Evolutionary conservation across 2,797 vertebrate species (phyloP).

Genomic region (Scolopax bukidnonensis): DNA sequence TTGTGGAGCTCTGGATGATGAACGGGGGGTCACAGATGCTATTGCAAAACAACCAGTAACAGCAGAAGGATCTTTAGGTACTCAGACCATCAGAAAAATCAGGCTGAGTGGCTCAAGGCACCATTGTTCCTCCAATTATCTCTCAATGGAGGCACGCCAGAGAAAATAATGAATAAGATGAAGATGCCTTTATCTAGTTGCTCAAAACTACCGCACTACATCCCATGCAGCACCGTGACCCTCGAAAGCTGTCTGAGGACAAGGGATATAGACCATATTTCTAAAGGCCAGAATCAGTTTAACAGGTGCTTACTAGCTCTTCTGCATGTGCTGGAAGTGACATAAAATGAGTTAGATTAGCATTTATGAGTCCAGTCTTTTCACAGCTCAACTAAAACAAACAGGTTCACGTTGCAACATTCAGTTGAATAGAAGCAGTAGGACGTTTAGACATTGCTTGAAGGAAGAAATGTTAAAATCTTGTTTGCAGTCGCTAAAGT

Average conservation of each 20-base stretch:
- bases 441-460: neutral
- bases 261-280: neutral
- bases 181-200: slow-evolving; percentile 9
- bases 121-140: slow-evolving; percentile 30
- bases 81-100: slow-evolving; percentile 32
- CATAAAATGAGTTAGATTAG: neutral
- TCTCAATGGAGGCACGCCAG: neutral
- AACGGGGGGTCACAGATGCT: slow-evolving; percentile 28
- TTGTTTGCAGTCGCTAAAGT: neutral
- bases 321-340: neutral
- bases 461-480: slow-evolving; percentile 35
- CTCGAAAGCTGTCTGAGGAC: neutral
- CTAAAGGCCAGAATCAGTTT: neutral
- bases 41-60: slow-evolving; percentile 8
- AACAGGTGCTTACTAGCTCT: neutral
- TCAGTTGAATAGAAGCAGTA: neutral
- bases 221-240: neutral
- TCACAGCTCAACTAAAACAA: neutral
- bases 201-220: neutral
- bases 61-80: slow-evolving; percentile 14
- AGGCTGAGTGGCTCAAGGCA: neutral
- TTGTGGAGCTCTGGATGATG: neutral
- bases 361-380: neutral
- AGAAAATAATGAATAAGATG: neutral
- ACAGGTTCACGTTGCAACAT: neutral